Base-by-base conservation (phyloP, 2,888 invertebrate genomes). In the Noctua comes region DNA sequence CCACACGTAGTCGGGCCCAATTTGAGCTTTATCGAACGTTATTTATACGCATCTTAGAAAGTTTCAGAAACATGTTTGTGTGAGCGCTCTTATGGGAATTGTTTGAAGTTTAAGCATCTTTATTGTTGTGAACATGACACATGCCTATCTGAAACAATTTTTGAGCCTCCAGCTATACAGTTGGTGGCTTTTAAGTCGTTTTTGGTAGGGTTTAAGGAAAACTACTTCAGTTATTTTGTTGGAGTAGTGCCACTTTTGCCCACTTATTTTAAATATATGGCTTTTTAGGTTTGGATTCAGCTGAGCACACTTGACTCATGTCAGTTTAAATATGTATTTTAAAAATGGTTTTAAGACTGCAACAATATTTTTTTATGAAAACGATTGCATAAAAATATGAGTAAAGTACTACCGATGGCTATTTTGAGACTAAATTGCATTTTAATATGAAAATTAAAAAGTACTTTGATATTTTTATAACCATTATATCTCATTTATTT, bases 41-140 rank as follows among this genome's bases (percentile, higher is more conserved):
- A 96, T 95, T 95, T 96, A 95, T 96, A 94, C 94, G 94, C 94
- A 91, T 94, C 94, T 96, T 95, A 94, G 93, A 95, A 96, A 96
- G 93, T 95, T 96, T 94, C 92, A 92, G 93, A 91, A 93, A 94
- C 93, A 93, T 93, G 93, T 93, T 93, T 93, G 93, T 93, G 91
- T 91, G 94, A 93, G 94, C 91, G 93, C 93, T 94, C 94, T 94
- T 94, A 93, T 93, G 95, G 94, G 95, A 94, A 94, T 94, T 92
- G 94, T 92, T 93, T 91, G 89, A 91, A 94, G 93, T 94, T 93
- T 86, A 91, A 93, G 90, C 89, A 91, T 91, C 92, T 94, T 93
- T 94, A 93, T 93, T 92, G 89, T 91, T 90, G 91, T 88, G 86
- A 90, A 89, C 90, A 86, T 87, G 83, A 87, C 72, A 82, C 72